Percentiles rank a stretch among this genome's conserved stretches.
phyloP scores from a whole-genome alignment of 2,113 vertebrate species.

The Maccullochella peelii region DNA sequence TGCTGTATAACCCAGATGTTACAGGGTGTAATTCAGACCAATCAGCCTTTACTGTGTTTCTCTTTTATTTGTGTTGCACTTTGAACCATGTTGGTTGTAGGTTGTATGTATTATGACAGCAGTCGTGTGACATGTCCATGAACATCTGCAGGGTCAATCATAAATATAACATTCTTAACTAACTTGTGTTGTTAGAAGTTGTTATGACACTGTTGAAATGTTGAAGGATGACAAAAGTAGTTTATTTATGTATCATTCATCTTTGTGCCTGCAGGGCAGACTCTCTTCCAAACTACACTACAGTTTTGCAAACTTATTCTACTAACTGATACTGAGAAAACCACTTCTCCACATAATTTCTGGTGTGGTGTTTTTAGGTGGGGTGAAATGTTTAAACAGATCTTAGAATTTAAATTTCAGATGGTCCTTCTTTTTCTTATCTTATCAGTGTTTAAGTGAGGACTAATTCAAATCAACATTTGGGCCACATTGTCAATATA shows the following conservation, averaged over 20 bases:
- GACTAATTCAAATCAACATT: too few relatives aligned
- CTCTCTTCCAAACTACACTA: not conserved
- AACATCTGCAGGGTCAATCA: not conserved
- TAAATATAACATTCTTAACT: not conserved
- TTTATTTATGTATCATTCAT: not conserved
- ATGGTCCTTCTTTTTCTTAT: too few relatives aligned
- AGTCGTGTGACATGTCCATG: slow-evolving; percentile 4
- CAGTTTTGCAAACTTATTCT: not conserved
- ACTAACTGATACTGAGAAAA: too few relatives aligned
- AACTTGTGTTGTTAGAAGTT: not conserved
- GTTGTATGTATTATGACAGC: not conserved
- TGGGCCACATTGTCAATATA: too few relatives aligned
- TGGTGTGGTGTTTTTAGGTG: too few relatives aligned
- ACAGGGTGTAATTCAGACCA: not conserved
- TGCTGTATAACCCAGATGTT: not conserved
- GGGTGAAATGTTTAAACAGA: too few relatives aligned
- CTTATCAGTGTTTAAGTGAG: not conserved
- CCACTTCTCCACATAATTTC: not conserved
- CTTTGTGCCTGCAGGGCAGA: too few relatives aligned
- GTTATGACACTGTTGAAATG: not conserved
- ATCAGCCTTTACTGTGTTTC: not conserved
- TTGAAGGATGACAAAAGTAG: not conserved
- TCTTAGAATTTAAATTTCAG: too few relatives aligned
- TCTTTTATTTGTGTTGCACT: slow-evolving; percentile 10
- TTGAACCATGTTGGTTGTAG: not conserved